Conservation (phyloP, 2,888 invertebrate species). For the Capitulum mitella region DNA sequence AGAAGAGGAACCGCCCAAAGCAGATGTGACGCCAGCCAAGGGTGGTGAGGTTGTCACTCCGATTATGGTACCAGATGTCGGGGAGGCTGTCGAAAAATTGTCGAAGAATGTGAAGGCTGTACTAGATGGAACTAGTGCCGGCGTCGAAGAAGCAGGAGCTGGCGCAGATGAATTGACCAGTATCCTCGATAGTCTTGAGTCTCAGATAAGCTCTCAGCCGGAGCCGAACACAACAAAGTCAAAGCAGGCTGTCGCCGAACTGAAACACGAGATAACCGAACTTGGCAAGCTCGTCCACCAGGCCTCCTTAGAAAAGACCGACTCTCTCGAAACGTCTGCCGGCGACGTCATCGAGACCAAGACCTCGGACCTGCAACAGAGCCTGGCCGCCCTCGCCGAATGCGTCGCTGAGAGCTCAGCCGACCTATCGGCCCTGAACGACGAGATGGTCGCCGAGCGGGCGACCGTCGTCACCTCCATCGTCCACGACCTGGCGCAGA, state of each 20-base stretch:
- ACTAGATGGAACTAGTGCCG: not conserved
- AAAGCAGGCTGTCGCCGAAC: not conserved
- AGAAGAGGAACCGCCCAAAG: too few species aligned
- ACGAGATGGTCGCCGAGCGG: not conserved
- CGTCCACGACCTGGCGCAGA: not conserved
- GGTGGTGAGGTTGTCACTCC: not conserved
- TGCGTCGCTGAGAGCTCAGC: not conserved
- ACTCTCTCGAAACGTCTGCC: not conserved
- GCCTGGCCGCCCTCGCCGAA: not conserved
- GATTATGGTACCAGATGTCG: not conserved
- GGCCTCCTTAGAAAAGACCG: not conserved
- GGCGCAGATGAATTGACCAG: not conserved
- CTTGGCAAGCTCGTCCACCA: not conserved
- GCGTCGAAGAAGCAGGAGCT: too few species aligned
- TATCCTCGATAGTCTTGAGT: not conserved
- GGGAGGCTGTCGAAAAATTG: not conserved
- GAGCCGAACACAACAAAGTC: not conserved
- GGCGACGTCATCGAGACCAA: not conserved
- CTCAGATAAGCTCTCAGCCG: not conserved
- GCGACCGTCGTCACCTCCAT: not conserved
- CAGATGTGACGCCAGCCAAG: not conserved
- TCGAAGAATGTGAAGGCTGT: not conserved
- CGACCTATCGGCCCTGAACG: not conserved
- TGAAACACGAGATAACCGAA: not conserved
- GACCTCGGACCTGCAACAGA: not conserved